Base-by-base conservation (phyloP, 1,140 invertebrate genomes). In the Cydia fagiglandana region DNA sequence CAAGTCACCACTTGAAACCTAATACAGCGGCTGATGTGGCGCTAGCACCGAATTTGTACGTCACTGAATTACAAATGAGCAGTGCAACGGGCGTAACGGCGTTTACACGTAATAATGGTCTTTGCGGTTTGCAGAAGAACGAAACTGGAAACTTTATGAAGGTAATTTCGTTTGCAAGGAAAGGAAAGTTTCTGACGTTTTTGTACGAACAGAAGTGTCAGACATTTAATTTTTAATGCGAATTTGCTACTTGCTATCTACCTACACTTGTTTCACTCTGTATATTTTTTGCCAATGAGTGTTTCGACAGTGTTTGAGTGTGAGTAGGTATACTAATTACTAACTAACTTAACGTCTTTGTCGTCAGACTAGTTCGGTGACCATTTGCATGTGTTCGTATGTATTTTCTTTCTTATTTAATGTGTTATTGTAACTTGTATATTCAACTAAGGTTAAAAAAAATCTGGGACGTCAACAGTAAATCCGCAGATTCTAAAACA, bases 31-130 rank as follows among this genome's bases (percentile, higher is more conserved):
- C 20, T 24, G 56, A 24, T 61, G 20, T 61, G 53, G 53, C n/a
- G 56, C 56, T 70, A 70, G 38, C n/a, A 38, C 66, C 34, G 66
- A 70, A 70, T 70, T 70, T 17, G 38, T 70, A 70, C 34, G 66
- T 70, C 66, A 70, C 38, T 70, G 66, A 70, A 70, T 70, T 70
- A 70, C 66, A 70, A 70, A 70, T 70, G 66, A 70, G 66, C 34
- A 70, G 66, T 38, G 66, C 66, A 70, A 38, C 66, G 30, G 34
- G 28, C 66, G 66, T 38, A 70, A 38, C 30, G n/a, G 7, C 66
- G n/a, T 70, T 70, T 70, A 41, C 66, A 70, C 66, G 66, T 70
- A 17, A 41, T 70, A 38, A 38, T 38, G 66, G 13, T 45, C 34
- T 38, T 0, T 17, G 50, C 50, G 50, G 50, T 53, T 53, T 53